These are phyloP conservation scores for Rhinatrema bivittatum DNA, from an alignment of 2,797 vertebrate species.

Conservation along the genomic window DNA sequence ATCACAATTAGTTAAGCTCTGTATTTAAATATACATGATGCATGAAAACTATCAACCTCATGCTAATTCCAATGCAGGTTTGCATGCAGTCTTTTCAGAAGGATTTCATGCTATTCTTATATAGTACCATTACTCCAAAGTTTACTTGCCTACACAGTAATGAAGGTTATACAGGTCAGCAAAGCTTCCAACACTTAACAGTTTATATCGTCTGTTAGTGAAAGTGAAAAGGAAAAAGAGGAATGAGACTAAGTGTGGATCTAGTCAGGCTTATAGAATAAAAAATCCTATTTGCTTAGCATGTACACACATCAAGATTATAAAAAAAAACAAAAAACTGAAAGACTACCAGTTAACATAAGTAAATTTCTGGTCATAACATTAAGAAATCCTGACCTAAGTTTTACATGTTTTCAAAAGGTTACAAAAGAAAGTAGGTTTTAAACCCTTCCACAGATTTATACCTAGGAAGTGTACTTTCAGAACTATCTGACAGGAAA, in stretches of 20 bases:
- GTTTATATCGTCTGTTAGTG: constrained; percentile 87
- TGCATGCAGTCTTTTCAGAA: constrained; percentile 58
- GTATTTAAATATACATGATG: constrained; percentile 32
- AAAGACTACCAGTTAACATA: too few species aligned
- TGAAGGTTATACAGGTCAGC: constrained; percentile 68
- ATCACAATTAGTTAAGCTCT: constrained; percentile 19
- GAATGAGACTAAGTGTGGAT: constrained; percentile 57
- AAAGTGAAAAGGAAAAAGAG: constrained; percentile 75
- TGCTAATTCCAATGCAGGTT: constrained; percentile 56
- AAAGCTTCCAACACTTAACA: constrained; percentile 78
- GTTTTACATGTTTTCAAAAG: constrained; percentile 23
- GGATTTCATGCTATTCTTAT: constrained; percentile 56
- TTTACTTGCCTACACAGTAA: constrained; percentile 73
- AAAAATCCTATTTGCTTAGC: constrained; percentile 43
- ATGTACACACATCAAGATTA: constrained; percentile 17
- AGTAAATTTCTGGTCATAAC: constrained; percentile 11
- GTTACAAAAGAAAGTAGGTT: not conserved
- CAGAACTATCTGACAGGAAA: not conserved
- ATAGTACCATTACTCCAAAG: constrained; percentile 53
- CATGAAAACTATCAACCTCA: constrained; percentile 44
- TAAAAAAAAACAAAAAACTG: too few species aligned
- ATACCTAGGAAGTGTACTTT: too few species aligned
- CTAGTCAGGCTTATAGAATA: constrained; percentile 47
- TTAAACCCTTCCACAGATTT: not conserved
- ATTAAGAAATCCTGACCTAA: constrained; percentile 13